These are phyloP conservation scores for Heliconius erato DNA, from an alignment of 2,888 invertebrate species.

Conservation along the genomic window DNA sequence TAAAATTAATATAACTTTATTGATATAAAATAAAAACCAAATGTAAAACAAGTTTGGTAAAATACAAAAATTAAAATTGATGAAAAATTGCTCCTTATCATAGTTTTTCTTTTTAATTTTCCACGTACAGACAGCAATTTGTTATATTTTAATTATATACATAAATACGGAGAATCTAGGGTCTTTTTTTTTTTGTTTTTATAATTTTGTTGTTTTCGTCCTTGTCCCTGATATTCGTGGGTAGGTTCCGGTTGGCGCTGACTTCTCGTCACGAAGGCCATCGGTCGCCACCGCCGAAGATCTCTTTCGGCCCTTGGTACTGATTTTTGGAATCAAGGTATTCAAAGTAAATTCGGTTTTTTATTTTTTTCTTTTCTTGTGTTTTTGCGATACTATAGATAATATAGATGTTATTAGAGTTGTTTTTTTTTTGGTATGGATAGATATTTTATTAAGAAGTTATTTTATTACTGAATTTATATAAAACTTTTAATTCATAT, in stretches of 20 bases:
- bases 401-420: slow-evolving; percentile 12
- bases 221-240: slow-evolving; percentile 59
- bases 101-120: too few species aligned
- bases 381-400: slow-evolving; percentile 2
- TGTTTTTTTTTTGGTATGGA: not conserved
- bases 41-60: too few species aligned
- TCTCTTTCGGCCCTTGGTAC: slow-evolving; percentile 86
- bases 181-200: slow-evolving; percentile 54
- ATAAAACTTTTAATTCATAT: not conserved
- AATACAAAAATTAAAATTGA: too few species aligned
- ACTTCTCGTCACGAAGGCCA: slow-evolving; percentile 69
- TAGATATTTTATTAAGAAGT: not conserved
- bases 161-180: not conserved
- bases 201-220: slow-evolving; percentile 55
- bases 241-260: slow-evolving; percentile 80
- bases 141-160: too few species aligned
- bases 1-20: too few species aligned
- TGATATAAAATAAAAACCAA: too few species aligned
- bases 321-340: slow-evolving; percentile 61
- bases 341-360: slow-evolving; percentile 20
- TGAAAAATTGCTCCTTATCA: too few species aligned
- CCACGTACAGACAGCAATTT: too few species aligned
- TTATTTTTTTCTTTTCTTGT: not conserved
- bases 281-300: slow-evolving; percentile 77
- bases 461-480: too few species aligned